Percentiles rank a stretch among this genome's conserved stretches.
Conservation (phyloP, 1,140 invertebrate genomes). For the Drosophila mayri region DNA sequence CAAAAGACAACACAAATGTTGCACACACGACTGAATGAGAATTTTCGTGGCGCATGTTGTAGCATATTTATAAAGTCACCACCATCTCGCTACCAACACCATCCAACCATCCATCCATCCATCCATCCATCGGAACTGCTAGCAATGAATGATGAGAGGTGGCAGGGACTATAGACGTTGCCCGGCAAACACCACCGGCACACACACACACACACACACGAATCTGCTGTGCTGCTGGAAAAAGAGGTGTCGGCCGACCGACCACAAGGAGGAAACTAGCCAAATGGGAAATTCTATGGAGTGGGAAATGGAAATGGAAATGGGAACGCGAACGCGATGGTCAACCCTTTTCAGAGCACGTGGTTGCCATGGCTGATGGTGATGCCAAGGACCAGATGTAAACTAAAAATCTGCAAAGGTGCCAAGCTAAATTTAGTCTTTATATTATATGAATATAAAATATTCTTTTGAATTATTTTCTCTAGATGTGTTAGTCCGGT, state of each 20-base stretch:
- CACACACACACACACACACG: not conserved
- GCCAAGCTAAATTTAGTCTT: not conserved
- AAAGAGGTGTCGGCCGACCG: conserved; percentile 6
- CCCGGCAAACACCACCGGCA: conserved; percentile 16
- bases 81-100: conserved; percentile 16
- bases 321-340: not conserved
- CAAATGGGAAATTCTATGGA: conserved; percentile 19
- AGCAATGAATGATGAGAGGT: conserved; percentile 10
- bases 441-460: not conserved
- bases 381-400: conserved; percentile 8
- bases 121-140: conserved; percentile 18
- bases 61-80: conserved; percentile 42
- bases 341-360: conserved; percentile 9
- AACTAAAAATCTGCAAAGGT: not conserved
- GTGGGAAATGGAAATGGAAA: conserved; percentile 12
- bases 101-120: not conserved
- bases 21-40: conserved; percentile 42
- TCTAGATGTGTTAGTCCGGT: not conserved
- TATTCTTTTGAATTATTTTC: not conserved
- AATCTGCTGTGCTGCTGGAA: conserved; percentile 7
- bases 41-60: conserved; percentile 22
- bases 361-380: not conserved
- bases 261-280: conserved; percentile 25
- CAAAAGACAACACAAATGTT: conserved; percentile 34
- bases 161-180: conserved; percentile 1